Evolutionary conservation across 1,140 invertebrate genomes (phyloP).

Genomic region (Euura lappo): DNA sequence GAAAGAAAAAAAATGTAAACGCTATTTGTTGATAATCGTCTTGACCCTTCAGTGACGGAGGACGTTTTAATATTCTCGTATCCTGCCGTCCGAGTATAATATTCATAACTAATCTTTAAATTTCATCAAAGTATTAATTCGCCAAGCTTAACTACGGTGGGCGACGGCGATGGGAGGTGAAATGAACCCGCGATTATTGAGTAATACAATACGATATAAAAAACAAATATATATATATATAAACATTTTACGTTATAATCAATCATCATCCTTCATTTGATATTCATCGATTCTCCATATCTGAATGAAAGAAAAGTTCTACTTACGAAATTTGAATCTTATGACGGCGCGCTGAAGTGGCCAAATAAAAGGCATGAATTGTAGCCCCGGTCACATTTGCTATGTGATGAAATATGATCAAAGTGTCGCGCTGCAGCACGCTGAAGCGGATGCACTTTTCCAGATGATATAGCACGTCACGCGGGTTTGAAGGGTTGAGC

Average conservation of each 20-base stretch:
- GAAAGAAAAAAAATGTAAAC: slow-evolving; percentile 22
- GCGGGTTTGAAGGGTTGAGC: slow-evolving; percentile 4
- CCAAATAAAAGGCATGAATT: background rate
- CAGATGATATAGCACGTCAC: background rate
- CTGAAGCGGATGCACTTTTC: background rate
- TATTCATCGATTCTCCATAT: no score
- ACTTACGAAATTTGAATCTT: background rate
- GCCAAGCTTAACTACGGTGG: no score
- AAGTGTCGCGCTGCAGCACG: background rate
- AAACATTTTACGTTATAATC: background rate
- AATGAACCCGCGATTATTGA: no score
- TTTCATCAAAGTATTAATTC: no score
- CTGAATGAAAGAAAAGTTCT: no score
- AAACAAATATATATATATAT: background rate
- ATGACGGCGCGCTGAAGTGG: background rate
- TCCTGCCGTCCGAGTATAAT: background rate
- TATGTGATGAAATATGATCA: background rate
- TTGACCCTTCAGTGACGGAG: background rate
- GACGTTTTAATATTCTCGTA: background rate
- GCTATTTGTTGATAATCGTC: slow-evolving; percentile 30
- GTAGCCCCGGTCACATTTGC: background rate
- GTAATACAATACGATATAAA: no score
- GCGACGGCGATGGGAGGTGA: no score
- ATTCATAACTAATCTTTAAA: no score
- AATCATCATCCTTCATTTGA: background rate